A percentile compares a stretch with the other conserved stretches of the same genome.
These are phyloP conservation scores for Sebastes minor DNA, from an alignment of 2,797 vertebrate species.

Conservation along the genomic window DNA sequence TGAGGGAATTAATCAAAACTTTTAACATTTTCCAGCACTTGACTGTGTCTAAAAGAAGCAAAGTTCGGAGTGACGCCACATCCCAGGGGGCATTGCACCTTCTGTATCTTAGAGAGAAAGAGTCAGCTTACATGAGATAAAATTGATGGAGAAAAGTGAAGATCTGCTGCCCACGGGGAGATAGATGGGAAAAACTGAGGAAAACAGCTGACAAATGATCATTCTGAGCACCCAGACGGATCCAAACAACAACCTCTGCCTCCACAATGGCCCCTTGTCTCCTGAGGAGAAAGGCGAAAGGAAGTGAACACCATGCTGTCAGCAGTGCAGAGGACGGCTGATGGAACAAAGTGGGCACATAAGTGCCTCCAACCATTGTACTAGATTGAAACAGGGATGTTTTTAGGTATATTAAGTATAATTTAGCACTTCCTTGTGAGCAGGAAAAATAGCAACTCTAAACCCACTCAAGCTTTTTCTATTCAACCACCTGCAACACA, in stretches of 20 bases:
- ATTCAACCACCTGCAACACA: background rate
- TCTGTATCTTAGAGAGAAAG: background rate
- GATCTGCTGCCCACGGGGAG: constrained; percentile 17
- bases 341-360: constrained; percentile 30
- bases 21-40: background rate
- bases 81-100: constrained; percentile 1
- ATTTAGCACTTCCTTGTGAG: constrained; percentile 9
- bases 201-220: constrained; percentile 43
- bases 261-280: constrained; percentile 28
- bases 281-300: constrained; percentile 33
- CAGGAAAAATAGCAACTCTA: background rate
- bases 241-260: constrained; percentile 40
- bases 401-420: background rate
- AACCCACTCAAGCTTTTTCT: constrained; percentile 1
- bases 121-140: constrained; percentile 8
- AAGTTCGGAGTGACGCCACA: constrained; percentile 10
- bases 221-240: constrained; percentile 18
- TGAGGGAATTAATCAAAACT: constrained; percentile 6
- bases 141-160: constrained; percentile 12
- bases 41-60: constrained; percentile 1
- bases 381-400: background rate
- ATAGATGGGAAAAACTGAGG: background rate
- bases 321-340: constrained; percentile 25
- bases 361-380: constrained; percentile 21
- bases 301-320: constrained; percentile 34